Percentiles rank a stretch among this genome's conserved stretches.
Evolutionary conservation across 2,797 vertebrate genomes (phyloP).

Genomic region (Bradypodion pumilum): DNA sequence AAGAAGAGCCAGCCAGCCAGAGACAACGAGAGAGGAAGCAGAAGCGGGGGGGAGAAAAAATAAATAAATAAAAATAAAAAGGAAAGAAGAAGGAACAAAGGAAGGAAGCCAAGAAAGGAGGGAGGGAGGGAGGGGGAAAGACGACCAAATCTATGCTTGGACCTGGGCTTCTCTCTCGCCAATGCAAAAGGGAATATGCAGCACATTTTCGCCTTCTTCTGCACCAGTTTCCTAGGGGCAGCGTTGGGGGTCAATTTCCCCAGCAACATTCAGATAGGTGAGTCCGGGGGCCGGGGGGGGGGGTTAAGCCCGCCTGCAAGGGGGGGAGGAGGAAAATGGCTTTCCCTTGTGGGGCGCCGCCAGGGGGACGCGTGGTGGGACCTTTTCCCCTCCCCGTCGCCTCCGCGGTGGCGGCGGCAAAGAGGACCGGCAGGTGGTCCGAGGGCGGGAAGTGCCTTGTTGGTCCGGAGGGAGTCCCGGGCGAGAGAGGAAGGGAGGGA

Average conservation of each 20-base stretch:
- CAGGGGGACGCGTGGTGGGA: background rate
- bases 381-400: conserved; percentile 14
- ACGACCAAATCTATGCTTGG: conserved; percentile 87
- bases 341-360: too few species aligned
- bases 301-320: background rate
- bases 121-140: conserved; percentile 38
- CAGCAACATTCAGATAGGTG: conserved; percentile 99
- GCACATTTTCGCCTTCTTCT: conserved; percentile 97
- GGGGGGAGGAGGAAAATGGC: too few species aligned
- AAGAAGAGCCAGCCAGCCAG: background rate
- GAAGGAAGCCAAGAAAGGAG: conserved; percentile 52
- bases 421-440: background rate
- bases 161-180: conserved; percentile 91
- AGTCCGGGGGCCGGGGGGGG: too few species aligned
- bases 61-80: too few species aligned
- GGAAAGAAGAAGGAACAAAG: conserved; percentile 64
- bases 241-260: conserved; percentile 98
- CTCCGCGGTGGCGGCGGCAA: conserved; percentile 11
- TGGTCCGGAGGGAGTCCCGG: too few species aligned
- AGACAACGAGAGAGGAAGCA: background rate
- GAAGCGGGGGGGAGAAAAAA: too few species aligned
- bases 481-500: too few species aligned
- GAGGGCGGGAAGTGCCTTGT: too few species aligned
- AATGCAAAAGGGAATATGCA: conserved; percentile 99
- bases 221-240: conserved; percentile 97